These are phyloP conservation scores for Hemibagrus guttatus DNA, from an alignment of 2,797 vertebrate genomes.

Conservation along the genomic window DNA sequence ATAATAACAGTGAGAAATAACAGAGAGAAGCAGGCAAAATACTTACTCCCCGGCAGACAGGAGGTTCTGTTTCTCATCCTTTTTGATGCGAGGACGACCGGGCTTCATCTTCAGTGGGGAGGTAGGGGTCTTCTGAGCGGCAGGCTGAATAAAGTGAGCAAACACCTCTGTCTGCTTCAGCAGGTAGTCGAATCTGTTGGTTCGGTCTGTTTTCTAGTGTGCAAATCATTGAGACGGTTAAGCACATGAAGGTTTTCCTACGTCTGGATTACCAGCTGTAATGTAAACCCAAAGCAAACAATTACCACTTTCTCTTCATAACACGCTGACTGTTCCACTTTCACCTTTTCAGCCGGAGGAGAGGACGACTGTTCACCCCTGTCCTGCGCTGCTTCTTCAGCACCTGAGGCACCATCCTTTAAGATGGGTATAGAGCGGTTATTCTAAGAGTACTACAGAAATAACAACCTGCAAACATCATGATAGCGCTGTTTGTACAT, in stretches of 20 bases:
- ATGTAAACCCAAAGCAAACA: not conserved
- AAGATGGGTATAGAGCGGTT: not conserved
- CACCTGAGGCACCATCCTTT: constrained; percentile 67
- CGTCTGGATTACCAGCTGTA: not conserved
- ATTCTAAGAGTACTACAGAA: not conserved
- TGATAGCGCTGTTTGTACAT: too few relatives aligned
- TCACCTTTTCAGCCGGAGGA: constrained; percentile 80
- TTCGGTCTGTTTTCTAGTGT: constrained; percentile 89
- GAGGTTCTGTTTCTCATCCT: constrained; percentile 96
- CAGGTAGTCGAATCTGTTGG: constrained; percentile 98
- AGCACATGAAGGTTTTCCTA: not conserved
- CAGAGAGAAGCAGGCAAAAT: too few relatives aligned
- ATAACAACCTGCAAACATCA: not conserved
- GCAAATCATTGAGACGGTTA: not conserved
- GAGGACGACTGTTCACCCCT: constrained; percentile 81
- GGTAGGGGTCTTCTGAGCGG: constrained; percentile 98
- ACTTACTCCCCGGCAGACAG: constrained; percentile 97
- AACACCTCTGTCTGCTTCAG: constrained; percentile 98
- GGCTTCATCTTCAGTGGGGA: constrained; percentile 99
- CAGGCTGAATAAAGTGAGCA: constrained; percentile 98
- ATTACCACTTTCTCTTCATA: constrained; percentile 98
- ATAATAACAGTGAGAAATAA: not conserved
- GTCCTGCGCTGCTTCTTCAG: constrained; percentile 71
- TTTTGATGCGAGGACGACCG: constrained; percentile 94
- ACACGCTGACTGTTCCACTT: constrained; percentile 76